phyloP scores from a whole-genome alignment of 2,888 invertebrate species.

The Tiliacea citrago region DNA sequence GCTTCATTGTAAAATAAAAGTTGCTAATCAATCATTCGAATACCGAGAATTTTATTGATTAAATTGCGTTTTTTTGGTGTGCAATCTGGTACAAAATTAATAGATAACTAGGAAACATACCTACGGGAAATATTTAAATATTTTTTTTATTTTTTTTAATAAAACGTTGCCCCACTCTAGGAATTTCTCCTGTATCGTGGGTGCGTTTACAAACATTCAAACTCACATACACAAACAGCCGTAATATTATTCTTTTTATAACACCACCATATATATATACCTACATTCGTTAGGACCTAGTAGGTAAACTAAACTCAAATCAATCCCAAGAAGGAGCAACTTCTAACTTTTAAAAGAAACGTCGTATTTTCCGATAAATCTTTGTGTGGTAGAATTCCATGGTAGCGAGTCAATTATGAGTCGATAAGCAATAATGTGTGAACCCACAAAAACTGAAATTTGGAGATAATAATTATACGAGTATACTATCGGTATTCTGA shows the following conservation, averaged over 20 bases:
- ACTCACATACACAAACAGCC: too few species aligned
- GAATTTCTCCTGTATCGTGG: too few species aligned
- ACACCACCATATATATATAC: neutral
- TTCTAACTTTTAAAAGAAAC: neutral
- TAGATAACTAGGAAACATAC: too few species aligned
- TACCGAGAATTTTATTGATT: too few species aligned
- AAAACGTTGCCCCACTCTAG: too few species aligned
- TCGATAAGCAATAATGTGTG: too few species aligned
- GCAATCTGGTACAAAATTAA: neutral
- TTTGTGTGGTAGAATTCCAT: neutral
- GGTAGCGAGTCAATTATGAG: neutral
- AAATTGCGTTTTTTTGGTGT: neutral
- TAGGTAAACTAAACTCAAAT: neutral
- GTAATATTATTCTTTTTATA: neutral
- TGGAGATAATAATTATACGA: too few species aligned
- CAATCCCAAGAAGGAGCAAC: neutral
- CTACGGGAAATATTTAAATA: too few species aligned
- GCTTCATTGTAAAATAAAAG: neutral
- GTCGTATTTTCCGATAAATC: neutral
- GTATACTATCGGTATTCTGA: too few species aligned
- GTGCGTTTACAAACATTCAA: too few species aligned
- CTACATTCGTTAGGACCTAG: neutral
- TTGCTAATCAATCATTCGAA: neutral
- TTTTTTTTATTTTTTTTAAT: too few species aligned
- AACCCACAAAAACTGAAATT: too few species aligned